Conservation (phyloP, 2,797 vertebrate species). For the Epinephelus malabaricus region DNA sequence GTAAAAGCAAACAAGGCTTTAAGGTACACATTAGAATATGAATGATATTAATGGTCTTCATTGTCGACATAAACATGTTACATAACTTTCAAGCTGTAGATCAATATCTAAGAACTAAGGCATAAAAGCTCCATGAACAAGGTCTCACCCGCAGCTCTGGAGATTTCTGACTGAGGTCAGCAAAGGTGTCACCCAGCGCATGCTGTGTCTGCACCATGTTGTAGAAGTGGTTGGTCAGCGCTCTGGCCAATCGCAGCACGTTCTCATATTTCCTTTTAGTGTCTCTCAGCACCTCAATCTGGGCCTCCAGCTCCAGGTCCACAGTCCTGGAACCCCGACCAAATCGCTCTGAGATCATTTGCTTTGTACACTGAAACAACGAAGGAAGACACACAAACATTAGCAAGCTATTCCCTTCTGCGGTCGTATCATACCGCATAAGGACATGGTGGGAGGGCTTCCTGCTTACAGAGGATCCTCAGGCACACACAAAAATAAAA, state of each 20-base stretch:
- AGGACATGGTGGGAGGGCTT: background rate
- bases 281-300: constrained; percentile 96
- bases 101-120: background rate
- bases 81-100: background rate
- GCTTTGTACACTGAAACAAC: constrained; percentile 92
- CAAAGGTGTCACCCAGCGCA: constrained; percentile 94
- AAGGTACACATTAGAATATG: background rate
- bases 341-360: constrained; percentile 95
- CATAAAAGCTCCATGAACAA: background rate
- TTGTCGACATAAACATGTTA: background rate
- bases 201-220: constrained; percentile 98
- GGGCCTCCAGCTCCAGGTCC: constrained; percentile 96
- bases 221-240: constrained; percentile 95
- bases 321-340: constrained; percentile 95
- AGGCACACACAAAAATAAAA: constrained; percentile 5
- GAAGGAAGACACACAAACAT: background rate
- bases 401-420: background rate
- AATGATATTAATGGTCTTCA: background rate
- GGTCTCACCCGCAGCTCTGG: constrained; percentile 93
- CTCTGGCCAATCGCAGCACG: constrained; percentile 91
- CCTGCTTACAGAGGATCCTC: background rate
- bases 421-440: background rate
- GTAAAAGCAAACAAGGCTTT: constrained; percentile 6
- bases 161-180: constrained; percentile 98
- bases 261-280: constrained; percentile 96